phyloP scores from a whole-genome alignment of 1,140 invertebrate species.

The Panulirus ornatus region DNA sequence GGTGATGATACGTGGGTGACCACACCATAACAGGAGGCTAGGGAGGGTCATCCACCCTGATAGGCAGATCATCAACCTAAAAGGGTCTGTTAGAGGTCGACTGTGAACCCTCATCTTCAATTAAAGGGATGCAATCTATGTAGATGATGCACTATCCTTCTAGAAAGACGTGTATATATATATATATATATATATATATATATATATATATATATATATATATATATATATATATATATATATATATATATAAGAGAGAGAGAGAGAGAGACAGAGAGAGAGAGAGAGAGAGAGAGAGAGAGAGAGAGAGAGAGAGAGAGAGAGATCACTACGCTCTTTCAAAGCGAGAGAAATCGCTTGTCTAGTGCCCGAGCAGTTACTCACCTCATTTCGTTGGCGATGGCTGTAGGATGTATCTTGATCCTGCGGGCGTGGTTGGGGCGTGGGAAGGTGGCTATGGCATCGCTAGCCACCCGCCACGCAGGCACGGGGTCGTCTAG shows the following conservation, averaged over 20 bases:
- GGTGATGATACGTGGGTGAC: too few species aligned
- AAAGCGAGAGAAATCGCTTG: too few species aligned
- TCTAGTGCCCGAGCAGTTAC: neutral
- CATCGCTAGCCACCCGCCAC: slow-evolving; percentile 43
- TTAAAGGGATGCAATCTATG: too few species aligned
- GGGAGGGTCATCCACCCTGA: too few species aligned
- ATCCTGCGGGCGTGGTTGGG: slow-evolving; percentile 43
- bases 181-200: slow-evolving; percentile 33
- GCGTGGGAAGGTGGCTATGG: neutral
- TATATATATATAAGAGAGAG: neutral
- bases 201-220: slow-evolving; percentile 27
- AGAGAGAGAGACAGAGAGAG: too few species aligned
- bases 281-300: too few species aligned
- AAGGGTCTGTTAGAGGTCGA: too few species aligned
- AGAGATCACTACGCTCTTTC: neutral
- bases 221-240: neutral
- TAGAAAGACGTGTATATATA: slow-evolving; percentile 6
- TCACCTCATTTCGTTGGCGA: slow-evolving; percentile 61
- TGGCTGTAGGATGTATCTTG: slow-evolving; percentile 57
- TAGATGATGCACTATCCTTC: too few species aligned
- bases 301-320: too few species aligned
- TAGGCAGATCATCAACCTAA: too few species aligned
- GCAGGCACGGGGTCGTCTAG: slow-evolving; percentile 61
- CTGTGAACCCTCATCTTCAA: too few species aligned
- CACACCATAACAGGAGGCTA: too few species aligned